Evolutionary conservation across 1,140 invertebrate species (phyloP), one percentile per base, ranked within the genome.

Genomic region (Drosophila paulistorum): DNA sequence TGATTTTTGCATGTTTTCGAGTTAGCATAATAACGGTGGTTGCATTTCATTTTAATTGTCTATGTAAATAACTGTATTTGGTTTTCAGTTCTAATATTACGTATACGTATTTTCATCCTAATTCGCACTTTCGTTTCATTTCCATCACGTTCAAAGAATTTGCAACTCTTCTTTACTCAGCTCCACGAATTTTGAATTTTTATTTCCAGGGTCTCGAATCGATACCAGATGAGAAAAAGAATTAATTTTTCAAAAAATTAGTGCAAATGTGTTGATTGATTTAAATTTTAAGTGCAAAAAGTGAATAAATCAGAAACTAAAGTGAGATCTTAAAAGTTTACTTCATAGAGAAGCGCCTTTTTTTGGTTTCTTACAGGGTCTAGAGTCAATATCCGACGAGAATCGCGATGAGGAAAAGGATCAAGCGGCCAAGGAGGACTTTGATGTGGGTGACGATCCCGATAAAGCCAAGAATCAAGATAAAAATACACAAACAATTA

Each of bases 191-290:
- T 14, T 58, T 1, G 71, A 59, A 17, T 70, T 77, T 65, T 77
- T 65, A 71, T 35, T 93, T 93, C 65, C 92, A 94, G 93, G 93
- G 93, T 58, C 91, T 94, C 72, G 92, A 94, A 65, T 72, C 90
- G 58, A 93, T 94, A 73, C 93, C 93, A 58, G 93, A 94, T 87
- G 91, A 93, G 72, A 92, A 91, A 91, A 78, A 74, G 33, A 71
- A 83, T 58, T 85, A 79, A 77, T 67, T 64, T 39, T 74, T 11
- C 0, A 54, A 74, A 48, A 70, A 62, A 61, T 66, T 84, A 85
- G 78, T 82, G 59, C 41, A 77, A 79, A 76, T 35, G 7, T 30
- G 37, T 54, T 59, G 76, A 70, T 68, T 89, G 60, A 48, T 58
- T 81, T 84, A 81, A 86, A 65, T 72, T 51, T 86, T 87, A 86